phyloP scores from a whole-genome alignment of 2,113 vertebrate species.

The zebrafish (Danio rerio) region GRCz12tu NC_133183.1:9234501-9235000 shows the following conservation, averaged over 20 bases:
- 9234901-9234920: neutral
- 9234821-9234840: constrained; percentile 9
- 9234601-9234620: neutral
- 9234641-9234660: constrained; percentile 38
- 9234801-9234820: constrained; percentile 39
- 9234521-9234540: neutral
- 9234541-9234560: constrained; percentile 25
- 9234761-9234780: constrained; percentile 31
- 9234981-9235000: no score
- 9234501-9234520: no score
- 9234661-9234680: constrained; percentile 9
- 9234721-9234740: constrained; percentile 30
- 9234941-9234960: no score
- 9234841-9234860: constrained; percentile 40
- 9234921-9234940: constrained; percentile 39
- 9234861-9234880: neutral
- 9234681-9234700: neutral
- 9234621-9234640: constrained; percentile 7
- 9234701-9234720: constrained; percentile 7
- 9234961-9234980: no score
- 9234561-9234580: constrained; percentile 33
- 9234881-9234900: constrained; percentile 11
- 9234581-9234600: constrained; percentile 39
- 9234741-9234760: constrained; percentile 45
- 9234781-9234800: constrained; percentile 51